phyloP scores from a whole-genome alignment of 2,797 vertebrate genomes.

The Chanos chanos region DNA sequence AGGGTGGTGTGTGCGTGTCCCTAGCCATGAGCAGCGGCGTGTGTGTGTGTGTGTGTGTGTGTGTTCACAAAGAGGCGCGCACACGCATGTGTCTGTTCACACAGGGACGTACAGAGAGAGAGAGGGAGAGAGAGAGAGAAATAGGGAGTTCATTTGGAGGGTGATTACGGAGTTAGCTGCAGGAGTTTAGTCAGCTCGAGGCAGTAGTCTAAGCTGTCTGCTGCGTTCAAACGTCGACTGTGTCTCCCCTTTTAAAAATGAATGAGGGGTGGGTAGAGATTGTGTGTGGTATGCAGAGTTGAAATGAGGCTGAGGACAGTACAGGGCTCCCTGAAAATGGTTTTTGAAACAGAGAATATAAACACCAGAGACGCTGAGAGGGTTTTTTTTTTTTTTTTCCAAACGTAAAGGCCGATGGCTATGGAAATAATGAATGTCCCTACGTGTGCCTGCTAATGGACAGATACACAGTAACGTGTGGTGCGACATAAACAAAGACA shows the following conservation, averaged over 20 bases:
- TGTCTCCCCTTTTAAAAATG: slow-evolving; percentile 29
- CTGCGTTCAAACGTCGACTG: background rate
- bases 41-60: background rate
- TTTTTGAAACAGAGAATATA: background rate
- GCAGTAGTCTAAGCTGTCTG: background rate
- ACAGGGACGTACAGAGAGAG: background rate
- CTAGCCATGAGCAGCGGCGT: background rate
- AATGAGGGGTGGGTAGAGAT: slow-evolving; percentile 1
- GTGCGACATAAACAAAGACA: too few species aligned
- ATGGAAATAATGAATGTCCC: too few species aligned
- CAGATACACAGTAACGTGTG: too few species aligned
- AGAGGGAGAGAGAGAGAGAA: background rate
- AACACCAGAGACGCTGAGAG: too few species aligned
- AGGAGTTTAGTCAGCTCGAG: background rate
- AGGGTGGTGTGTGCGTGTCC: background rate
- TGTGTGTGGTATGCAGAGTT: background rate
- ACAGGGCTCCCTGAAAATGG: background rate
- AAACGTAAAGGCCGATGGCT: too few species aligned
- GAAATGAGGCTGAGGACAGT: background rate
- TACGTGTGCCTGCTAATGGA: too few species aligned
- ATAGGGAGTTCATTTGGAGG: background rate
- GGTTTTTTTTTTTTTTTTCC: too few species aligned
- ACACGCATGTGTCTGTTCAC: background rate
- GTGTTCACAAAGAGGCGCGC: background rate
- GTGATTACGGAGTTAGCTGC: too few species aligned